These are phyloP conservation scores for Cynodonichthys magdalenae DNA, from an alignment of 2,797 vertebrate genomes.

Conservation along the genomic window DNA sequence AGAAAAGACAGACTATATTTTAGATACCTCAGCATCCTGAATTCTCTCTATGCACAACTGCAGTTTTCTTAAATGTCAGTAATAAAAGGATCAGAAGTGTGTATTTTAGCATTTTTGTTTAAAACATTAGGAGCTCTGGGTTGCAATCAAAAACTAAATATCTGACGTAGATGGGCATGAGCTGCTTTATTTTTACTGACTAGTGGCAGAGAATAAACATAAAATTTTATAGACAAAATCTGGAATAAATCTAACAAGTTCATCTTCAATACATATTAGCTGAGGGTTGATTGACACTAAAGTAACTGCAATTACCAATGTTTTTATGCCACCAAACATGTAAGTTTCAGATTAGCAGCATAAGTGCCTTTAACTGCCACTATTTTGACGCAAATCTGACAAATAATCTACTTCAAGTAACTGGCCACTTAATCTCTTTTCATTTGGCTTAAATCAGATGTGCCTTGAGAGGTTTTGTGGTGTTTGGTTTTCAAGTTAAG, in stretches of 20 bases:
- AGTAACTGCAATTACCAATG: too few species aligned
- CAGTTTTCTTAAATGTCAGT: too few species aligned
- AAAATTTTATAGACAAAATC: too few species aligned
- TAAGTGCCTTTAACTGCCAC: not conserved
- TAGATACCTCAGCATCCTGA: not conserved
- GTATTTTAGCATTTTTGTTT: not conserved
- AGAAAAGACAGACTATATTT: not conserved
- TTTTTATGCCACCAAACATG: too few species aligned
- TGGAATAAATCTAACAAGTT: not conserved
- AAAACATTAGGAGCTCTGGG: not conserved
- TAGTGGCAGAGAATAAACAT: too few species aligned
- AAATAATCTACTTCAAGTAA: slow-evolving; percentile 3
- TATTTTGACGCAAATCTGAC: not conserved
- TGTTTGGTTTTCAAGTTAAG: not conserved
- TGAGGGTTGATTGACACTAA: not conserved
- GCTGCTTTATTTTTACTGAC: not conserved
- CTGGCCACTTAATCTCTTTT: not conserved
- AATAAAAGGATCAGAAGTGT: not conserved
- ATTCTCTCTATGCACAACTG: too few species aligned
- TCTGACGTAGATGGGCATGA: slow-evolving; percentile 1
- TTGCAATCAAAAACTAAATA: not conserved
- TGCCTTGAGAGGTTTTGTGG: not conserved
- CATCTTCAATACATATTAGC: not conserved
- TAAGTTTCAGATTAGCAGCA: not conserved
- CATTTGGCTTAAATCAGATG: not conserved